These are phyloP conservation scores for Syndactyla subalaris DNA, from an alignment of 2,797 vertebrate genomes.

Conservation along the genomic window DNA sequence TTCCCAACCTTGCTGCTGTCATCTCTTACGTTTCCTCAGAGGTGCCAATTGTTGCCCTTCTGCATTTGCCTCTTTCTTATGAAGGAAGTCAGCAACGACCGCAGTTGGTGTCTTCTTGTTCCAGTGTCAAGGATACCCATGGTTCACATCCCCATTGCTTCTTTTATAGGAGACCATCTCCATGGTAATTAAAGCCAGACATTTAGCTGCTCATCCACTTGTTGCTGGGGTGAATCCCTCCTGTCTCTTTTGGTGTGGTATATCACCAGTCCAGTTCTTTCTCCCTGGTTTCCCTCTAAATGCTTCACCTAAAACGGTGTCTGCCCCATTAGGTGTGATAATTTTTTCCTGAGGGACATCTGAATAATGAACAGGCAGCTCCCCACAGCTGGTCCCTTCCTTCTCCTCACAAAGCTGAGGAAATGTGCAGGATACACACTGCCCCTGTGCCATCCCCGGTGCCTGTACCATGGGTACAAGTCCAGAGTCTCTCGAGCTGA, in stretches of 20 bases:
- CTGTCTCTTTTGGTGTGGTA: neutral
- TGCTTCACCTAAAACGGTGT: neutral
- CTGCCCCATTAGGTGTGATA: neutral
- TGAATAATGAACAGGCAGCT: neutral
- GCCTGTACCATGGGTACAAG: rapidly evolving
- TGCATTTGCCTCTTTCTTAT: neutral
- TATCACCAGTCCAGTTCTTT: neutral
- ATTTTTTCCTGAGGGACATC: neutral
- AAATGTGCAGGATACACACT: neutral
- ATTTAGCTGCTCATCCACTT: neutral
- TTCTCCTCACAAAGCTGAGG: neutral
- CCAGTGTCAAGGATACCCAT: neutral
- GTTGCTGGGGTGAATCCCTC: neutral
- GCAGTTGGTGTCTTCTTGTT: neutral
- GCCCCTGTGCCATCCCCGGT: rapidly evolving
- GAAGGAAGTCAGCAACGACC: neutral
- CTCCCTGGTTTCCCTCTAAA: neutral
- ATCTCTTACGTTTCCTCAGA: neutral
- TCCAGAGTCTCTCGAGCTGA: rapidly evolving
- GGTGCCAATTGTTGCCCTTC: neutral
- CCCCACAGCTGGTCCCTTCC: neutral
- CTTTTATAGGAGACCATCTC: neutral
- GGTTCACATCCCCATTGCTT: neutral
- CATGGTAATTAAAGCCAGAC: neutral
- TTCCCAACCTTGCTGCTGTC: neutral